A percentile compares a stretch with the other conserved stretches of the same genome.
These are phyloP conservation scores for Meriones psammophilus DNA, from an alignment of 2,797 vertebrate species.

Conservation along the genomic window DNA sequence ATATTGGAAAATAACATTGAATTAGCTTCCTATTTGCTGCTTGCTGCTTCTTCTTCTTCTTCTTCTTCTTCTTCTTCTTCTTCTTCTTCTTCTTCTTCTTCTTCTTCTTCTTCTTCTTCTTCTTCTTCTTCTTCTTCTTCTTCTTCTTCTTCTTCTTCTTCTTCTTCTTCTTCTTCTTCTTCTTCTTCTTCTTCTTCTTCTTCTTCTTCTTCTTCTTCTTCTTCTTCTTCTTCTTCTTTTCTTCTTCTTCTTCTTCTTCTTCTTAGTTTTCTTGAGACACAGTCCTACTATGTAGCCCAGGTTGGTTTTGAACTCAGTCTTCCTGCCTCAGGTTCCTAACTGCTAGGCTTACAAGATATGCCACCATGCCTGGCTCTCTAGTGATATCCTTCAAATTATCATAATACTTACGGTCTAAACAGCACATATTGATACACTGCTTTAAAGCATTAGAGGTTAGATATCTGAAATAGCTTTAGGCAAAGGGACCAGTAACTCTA, in stretches of 20 bases:
- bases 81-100: background rate
- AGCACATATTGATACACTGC: background rate
- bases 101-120: background rate
- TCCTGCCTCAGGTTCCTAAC: too few species aligned
- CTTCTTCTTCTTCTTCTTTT: background rate
- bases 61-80: background rate
- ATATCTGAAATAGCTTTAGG: background rate
- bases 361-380: background rate
- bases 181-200: background rate
- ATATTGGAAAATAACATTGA: background rate
- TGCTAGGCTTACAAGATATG: background rate
- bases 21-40: constrained; percentile 4
- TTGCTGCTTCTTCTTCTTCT: background rate
- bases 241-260: background rate
- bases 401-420: background rate
- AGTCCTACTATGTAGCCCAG: background rate
- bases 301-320: background rate
- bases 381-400: background rate
- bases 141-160: background rate
- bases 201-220: background rate
- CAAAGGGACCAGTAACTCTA: background rate
- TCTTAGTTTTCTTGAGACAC: background rate
- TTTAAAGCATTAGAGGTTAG: background rate
- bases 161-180: background rate
- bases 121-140: background rate